These are phyloP conservation scores for Leptocoma aspasia DNA, from an alignment of 2,113 vertebrate species.

Conservation along the genomic window DNA sequence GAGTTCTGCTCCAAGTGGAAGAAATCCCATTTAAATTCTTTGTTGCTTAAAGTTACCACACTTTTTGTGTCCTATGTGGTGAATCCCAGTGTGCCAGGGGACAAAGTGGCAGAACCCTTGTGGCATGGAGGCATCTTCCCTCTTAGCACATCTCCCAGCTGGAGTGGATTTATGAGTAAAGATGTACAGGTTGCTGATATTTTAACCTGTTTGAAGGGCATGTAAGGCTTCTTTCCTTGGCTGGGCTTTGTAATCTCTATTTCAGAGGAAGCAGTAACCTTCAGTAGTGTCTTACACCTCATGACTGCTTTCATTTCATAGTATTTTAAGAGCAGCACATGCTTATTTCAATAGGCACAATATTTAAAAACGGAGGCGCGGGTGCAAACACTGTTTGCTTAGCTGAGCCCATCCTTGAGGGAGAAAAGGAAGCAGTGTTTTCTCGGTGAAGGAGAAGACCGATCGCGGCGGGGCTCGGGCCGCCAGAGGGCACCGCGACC, in stretches of 20 bases:
- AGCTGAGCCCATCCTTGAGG: neutral
- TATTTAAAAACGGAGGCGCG: neutral
- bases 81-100: neutral
- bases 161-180: neutral
- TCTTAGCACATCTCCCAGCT: too few species aligned
- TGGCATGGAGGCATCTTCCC: neutral
- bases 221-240: neutral
- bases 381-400: neutral
- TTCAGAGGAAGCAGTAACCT: neutral
- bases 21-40: neutral
- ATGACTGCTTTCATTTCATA: neutral
- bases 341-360: neutral
- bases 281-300: neutral
- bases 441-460: accelerated
- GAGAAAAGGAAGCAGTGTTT: neutral
- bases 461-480: neutral
- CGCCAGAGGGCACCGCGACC: neutral
- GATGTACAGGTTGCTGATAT: neutral
- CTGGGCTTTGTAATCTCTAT: accelerated
- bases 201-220: neutral
- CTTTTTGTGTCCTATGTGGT: accelerated
- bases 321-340: neutral
- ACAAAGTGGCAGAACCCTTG: neutral
- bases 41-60: neutral
- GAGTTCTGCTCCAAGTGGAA: neutral